A percentile compares a stretch with the other conserved stretches of the same genome.
phyloP scores from a whole-genome alignment of 2,797 vertebrate genomes.

The Acipenser transmontanus region DNA sequence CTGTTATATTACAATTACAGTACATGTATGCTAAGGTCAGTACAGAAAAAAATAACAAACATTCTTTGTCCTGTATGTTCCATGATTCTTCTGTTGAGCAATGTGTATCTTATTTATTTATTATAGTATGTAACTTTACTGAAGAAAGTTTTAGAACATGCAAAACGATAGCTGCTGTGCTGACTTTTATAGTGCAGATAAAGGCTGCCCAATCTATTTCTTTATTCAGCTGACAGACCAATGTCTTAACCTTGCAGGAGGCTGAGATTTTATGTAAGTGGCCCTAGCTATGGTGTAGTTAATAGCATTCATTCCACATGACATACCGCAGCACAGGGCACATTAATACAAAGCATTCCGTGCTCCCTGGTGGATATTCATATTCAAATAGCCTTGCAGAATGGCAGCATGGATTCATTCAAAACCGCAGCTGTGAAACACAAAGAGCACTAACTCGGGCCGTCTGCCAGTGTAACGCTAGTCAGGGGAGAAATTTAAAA shows the following conservation, averaged over 20 bases:
- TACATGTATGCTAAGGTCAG: too few species aligned
- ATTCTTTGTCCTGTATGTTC: too few species aligned
- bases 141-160: too few species aligned
- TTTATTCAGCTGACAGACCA: neutral
- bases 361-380: constrained; percentile 27
- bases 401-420: constrained; percentile 18
- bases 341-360: constrained; percentile 10
- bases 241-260: neutral
- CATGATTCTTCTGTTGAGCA: too few species aligned
- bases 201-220: neutral
- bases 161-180: too few species aligned
- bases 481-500: neutral
- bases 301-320: constrained; percentile 27
- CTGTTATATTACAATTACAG: too few species aligned
- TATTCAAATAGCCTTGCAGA: constrained; percentile 34
- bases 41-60: too few species aligned
- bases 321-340: constrained; percentile 9
- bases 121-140: too few species aligned
- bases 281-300: constrained; percentile 5
- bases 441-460: constrained; percentile 21
- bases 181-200: too few species aligned
- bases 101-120: too few species aligned
- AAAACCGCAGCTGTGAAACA: constrained; percentile 26
- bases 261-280: neutral
- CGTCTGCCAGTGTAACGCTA: constrained; percentile 1